Conservation (phyloP, 2,113 vertebrate genomes). For the Dromaius novaehollandiae region DNA sequence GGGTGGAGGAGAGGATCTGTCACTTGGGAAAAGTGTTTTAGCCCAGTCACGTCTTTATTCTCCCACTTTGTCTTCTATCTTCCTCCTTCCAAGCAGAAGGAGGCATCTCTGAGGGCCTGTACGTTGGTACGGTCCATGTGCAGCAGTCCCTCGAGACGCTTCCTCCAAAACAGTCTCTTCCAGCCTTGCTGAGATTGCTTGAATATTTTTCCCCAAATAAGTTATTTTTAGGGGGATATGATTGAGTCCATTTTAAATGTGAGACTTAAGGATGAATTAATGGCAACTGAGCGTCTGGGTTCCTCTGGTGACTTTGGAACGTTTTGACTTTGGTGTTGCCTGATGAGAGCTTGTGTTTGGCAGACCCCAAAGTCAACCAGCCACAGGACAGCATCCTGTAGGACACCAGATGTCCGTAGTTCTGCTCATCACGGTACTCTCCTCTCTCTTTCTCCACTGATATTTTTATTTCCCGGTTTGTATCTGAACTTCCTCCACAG, state of each 20-base stretch:
- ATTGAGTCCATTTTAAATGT: background rate
- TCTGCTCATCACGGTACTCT: background rate
- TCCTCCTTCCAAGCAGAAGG: background rate
- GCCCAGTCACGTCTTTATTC: background rate
- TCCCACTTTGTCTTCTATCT: background rate
- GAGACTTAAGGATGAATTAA: background rate
- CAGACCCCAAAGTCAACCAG: background rate
- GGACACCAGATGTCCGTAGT: background rate
- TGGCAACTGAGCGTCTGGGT: background rate
- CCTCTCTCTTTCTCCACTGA: too few relatives aligned
- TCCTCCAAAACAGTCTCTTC: background rate
- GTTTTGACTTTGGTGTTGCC: background rate
- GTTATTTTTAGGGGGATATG: background rate
- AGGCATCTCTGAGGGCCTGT: background rate
- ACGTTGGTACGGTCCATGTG: background rate
- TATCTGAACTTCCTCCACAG: background rate
- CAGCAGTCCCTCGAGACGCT: background rate
- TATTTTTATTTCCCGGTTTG: background rate
- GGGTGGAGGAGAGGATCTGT: background rate
- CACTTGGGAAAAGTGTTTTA: background rate
- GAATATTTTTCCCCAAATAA: background rate
- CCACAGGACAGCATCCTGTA: background rate
- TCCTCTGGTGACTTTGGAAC: background rate
- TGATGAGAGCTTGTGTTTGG: background rate
- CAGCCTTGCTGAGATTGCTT: background rate